phyloP scores from a whole-genome alignment of 1,140 invertebrate species.

The Drosophila novamexicana region DNA sequence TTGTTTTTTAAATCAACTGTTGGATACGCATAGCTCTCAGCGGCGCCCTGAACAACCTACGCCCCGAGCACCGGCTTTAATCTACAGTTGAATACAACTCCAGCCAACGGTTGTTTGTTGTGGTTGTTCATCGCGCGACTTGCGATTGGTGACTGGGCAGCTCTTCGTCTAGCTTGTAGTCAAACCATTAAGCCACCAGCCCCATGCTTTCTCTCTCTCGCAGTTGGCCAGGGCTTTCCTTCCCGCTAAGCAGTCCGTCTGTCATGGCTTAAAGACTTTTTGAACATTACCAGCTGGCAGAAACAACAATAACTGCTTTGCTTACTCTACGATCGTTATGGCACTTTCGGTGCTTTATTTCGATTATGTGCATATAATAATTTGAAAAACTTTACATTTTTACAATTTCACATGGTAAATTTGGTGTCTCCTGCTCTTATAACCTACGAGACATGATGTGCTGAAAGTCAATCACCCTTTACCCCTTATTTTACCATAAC shows the following conservation, averaged over 20 bases:
- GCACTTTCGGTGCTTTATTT: too few species aligned
- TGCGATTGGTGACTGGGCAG: constrained; percentile 18
- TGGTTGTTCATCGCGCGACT: constrained; percentile 6
- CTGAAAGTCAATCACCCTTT: too few species aligned
- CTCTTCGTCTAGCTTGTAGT: not conserved
- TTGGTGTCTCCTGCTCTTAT: too few species aligned
- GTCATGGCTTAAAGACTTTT: constrained; percentile 56
- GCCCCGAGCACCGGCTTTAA: not conserved
- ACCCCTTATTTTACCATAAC: too few species aligned
- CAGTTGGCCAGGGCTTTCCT: not conserved
- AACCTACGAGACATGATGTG: too few species aligned
- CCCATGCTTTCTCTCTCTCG: not conserved
- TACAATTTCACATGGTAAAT: too few species aligned
- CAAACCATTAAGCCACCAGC: not conserved
- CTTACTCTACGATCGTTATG: too few species aligned
- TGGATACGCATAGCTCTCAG: constrained; percentile 38
- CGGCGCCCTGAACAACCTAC: constrained; percentile 6
- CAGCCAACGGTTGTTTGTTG: constrained; percentile 29
- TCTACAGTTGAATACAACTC: not conserved
- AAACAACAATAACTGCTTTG: too few species aligned
- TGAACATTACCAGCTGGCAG: constrained; percentile 28
- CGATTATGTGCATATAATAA: too few species aligned
- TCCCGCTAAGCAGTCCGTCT: not conserved
- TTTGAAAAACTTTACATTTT: too few species aligned
- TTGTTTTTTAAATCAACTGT: constrained; percentile 19